phyloP scores from a whole-genome alignment of 1,140 invertebrate species.

The Lepidurus packardi region DNA sequence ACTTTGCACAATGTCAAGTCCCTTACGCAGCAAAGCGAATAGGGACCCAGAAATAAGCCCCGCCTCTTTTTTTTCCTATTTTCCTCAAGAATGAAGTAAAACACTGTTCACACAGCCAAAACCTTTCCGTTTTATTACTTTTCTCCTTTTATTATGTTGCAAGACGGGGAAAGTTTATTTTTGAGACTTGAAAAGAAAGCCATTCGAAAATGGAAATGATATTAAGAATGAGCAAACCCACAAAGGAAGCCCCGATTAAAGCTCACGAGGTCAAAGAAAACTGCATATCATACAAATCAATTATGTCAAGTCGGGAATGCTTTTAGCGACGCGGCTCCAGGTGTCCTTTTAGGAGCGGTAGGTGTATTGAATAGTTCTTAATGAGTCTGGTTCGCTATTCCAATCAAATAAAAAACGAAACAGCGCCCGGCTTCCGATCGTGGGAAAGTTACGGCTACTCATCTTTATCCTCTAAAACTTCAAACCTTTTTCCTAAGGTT shows the following conservation, averaged over 20 bases:
- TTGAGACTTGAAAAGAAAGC: too few species aligned
- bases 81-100: too few species aligned
- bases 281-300: background rate
- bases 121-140: too few species aligned
- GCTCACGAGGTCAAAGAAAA: background rate
- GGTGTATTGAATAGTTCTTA: background rate
- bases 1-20: too few species aligned
- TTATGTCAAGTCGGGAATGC: background rate
- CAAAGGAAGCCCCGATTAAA: background rate
- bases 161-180: too few species aligned
- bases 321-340: background rate
- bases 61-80: too few species aligned
- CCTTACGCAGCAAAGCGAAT: too few species aligned
- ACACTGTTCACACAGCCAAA: too few species aligned
- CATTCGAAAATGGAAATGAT: too few species aligned
- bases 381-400: background rate
- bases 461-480: background rate
- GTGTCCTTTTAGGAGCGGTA: background rate
- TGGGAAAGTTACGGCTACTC: background rate
- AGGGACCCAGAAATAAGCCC: too few species aligned
- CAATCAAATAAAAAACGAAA: slow-evolving; percentile 3
- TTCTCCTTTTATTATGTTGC: too few species aligned
- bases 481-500: background rate
- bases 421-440: background rate
- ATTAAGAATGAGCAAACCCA: too few species aligned